Evolutionary conservation across 2,113 vertebrate genomes (phyloP), one percentile per base, ranked within the genome.

Genomic region (Danio rerio): DNA sequence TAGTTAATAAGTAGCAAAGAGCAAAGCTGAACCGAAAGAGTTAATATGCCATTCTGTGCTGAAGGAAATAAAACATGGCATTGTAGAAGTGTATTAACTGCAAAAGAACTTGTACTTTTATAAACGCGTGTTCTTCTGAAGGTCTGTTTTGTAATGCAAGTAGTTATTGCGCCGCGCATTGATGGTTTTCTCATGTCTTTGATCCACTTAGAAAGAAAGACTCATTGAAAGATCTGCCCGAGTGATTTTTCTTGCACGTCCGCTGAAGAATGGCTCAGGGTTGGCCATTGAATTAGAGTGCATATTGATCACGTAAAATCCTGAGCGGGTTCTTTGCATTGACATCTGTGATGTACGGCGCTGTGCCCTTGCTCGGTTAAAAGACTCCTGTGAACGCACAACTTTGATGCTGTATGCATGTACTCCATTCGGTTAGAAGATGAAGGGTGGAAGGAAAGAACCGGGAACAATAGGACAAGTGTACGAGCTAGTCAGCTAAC

Each of bases 81-180:
- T 63, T 63, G 2, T 40, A 40, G 61, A 63, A 40, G 13, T 13
- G 11, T 62, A 62, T 62, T 2, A 13, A 13, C 59, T 31, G 59
- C 59, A 13, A 62, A 62, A 62, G 0, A 62, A 31, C 3, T 40
- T 13, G 21, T 63, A 11, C 62, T 65, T 81, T 71, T 80, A 62
- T 20, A n/a, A 47, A 49, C 42, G 78, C 42, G 4, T 31, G 47
- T 87, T 86, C 43, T 81, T 49, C 80, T 85, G 85, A 87, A 88
- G 86, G 86, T 81, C 85, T 81, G 16, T 79, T 88, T 85, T 85
- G 68, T 78, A 76, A 71, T 80, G 83, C 83, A 83, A 80, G 82
- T 53, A 78, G 47, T 62, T 43, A 56, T 70, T 70, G 70, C 31
- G 43, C 18, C 31, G 43, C 18, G 65, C 49, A 71, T 70, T 74